phyloP scores from a whole-genome alignment of 2,888 invertebrate genomes.

The Heteromurus nitidus region DNA sequence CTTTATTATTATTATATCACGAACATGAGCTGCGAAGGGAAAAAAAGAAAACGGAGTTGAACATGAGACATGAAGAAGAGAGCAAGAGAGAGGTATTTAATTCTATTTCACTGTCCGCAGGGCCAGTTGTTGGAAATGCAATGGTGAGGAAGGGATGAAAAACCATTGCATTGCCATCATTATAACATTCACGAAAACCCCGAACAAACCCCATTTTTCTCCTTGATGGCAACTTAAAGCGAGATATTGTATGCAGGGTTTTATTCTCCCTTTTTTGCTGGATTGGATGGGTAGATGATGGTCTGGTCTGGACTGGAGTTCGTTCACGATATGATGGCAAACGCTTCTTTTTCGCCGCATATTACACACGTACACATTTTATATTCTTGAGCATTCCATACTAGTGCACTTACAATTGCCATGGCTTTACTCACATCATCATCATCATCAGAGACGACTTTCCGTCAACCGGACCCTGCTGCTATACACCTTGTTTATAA shows the following conservation, averaged over 20 bases:
- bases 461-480: constrained; percentile 15
- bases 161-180: constrained; percentile 39
- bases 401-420: too few species aligned
- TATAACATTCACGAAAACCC: constrained; percentile 44
- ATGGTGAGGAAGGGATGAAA: constrained; percentile 67
- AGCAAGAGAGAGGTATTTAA: constrained; percentile 63
- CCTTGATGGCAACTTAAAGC: constrained; percentile 15
- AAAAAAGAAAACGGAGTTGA: constrained; percentile 19
- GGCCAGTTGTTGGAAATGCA: constrained; percentile 65
- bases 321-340: too few species aligned
- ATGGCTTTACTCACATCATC: constrained; percentile 30
- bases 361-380: constrained; percentile 49
- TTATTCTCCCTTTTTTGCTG: too few species aligned
- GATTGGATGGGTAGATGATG: too few species aligned
- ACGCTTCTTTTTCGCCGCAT: too few species aligned
- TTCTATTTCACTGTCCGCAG: constrained; percentile 68
- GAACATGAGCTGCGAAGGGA: constrained; percentile 49
- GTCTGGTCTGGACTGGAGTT: too few species aligned
- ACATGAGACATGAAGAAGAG: constrained; percentile 24
- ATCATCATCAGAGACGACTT: background rate
- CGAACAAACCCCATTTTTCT: constrained; percentile 43
- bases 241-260: constrained; percentile 53
- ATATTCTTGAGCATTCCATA: constrained; percentile 41
- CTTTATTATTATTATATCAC: constrained; percentile 65
- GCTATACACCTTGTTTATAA: background rate